Percentiles rank a stretch among this genome's conserved stretches.
phyloP scores from a whole-genome alignment of 2,888 invertebrate species.

The Esperia sulphurella region DNA sequence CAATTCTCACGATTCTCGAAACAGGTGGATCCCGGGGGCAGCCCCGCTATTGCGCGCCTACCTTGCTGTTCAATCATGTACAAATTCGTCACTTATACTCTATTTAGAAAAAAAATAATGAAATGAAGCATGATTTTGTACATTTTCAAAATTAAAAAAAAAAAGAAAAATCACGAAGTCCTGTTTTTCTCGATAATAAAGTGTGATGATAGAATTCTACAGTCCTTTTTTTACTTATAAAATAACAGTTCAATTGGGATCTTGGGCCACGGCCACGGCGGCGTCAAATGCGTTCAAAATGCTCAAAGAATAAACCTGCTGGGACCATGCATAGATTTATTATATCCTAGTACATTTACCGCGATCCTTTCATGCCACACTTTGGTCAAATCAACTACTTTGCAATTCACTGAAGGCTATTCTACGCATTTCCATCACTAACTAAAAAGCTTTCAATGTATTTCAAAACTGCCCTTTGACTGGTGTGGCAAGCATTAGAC shows the following conservation, averaged over 20 bases:
- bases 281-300: conserved; percentile 56
- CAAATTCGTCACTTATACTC: conserved; percentile 71
- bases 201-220: conserved; percentile 77
- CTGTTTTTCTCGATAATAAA: conserved; percentile 60
- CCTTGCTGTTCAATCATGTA: conserved; percentile 62
- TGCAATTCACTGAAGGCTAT: no score
- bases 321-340: background rate
- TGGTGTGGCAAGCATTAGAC: no score
- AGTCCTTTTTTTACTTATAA: conserved; percentile 71
- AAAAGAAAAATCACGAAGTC: conserved; percentile 58
- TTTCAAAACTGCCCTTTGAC: no score
- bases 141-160: conserved; percentile 70
- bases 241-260: conserved; percentile 60
- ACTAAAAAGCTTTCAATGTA: no score
- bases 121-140: conserved; percentile 77
- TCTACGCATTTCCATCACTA: no score
- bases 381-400: no score
- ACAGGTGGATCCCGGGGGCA: conserved; percentile 45
- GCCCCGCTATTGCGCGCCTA: conserved; percentile 42
- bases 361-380: background rate
- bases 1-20: conserved; percentile 65
- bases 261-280: conserved; percentile 24
- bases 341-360: background rate
- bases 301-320: conserved; percentile 19
- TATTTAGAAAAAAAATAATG: conserved; percentile 71